Percentiles rank a stretch among this genome's conserved stretches.
phyloP scores from a whole-genome alignment of 2,113 vertebrate species.

The Cinclus mexicanus region DNA sequence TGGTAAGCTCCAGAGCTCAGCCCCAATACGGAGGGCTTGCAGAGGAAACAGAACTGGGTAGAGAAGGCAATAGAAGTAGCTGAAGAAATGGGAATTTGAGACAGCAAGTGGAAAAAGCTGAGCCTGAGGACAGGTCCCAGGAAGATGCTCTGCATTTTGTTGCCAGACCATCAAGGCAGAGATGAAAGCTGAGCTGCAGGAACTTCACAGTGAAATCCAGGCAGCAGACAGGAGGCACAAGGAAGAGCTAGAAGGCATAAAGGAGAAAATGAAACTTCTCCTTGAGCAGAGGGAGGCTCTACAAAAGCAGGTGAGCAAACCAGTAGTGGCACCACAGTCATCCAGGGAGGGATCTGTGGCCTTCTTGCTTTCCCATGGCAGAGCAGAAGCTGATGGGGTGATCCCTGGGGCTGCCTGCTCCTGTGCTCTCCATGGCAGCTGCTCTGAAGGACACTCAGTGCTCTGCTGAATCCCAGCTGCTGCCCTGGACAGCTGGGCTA shows the following conservation, averaged over 20 bases:
- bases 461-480: neutral
- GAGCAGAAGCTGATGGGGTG: neutral
- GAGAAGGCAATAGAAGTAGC: neutral
- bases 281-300: neutral
- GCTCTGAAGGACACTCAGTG: neutral
- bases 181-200: constrained; percentile 46
- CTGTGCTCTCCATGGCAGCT: neutral
- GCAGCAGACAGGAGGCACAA: constrained; percentile 10
- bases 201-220: neutral
- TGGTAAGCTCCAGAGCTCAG: neutral
- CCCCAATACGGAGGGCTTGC: neutral
- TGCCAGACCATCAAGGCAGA: neutral
- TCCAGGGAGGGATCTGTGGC: neutral
- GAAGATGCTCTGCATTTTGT: neutral
- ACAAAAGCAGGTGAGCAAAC: no score
- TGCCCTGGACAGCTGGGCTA: neutral
- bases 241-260: constrained; percentile 24
- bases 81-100: neutral
- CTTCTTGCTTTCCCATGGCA: neutral
- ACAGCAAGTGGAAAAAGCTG: neutral
- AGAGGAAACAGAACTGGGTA: neutral
- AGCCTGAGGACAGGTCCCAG: neutral
- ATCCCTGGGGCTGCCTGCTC: neutral
- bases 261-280: neutral
- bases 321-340: no score